These are phyloP conservation scores for Loris lydekkerianus DNA, from an alignment of 2,797 vertebrate species.

Conservation along the genomic window DNA sequence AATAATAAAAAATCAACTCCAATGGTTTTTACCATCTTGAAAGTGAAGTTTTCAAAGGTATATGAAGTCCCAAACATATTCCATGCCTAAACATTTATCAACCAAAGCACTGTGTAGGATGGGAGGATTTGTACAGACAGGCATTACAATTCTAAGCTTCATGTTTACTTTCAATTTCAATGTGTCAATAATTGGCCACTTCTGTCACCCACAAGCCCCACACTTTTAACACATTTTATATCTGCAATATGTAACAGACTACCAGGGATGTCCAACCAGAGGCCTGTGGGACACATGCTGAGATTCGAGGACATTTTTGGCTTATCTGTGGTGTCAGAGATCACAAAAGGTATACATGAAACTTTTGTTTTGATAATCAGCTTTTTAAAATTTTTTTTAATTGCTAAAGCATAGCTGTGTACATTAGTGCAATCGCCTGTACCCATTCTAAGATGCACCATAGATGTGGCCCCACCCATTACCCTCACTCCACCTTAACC, in stretches of 20 bases:
- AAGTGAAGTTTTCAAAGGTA: constrained; percentile 8
- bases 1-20: neutral
- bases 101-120: neutral
- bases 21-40: neutral
- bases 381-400: too few species aligned
- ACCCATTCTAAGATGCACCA: too few species aligned
- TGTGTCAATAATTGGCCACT: neutral
- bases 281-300: too few species aligned
- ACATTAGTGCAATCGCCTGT: too few species aligned
- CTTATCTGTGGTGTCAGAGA: too few species aligned
- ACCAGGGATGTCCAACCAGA: too few species aligned
- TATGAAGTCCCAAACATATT: neutral
- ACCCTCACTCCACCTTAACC: too few species aligned
- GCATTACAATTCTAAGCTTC: neutral
- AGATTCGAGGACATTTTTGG: too few species aligned
- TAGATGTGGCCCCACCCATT: too few species aligned
- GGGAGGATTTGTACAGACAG: neutral
- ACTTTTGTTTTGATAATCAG: too few species aligned
- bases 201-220: neutral
- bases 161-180: neutral
- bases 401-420: too few species aligned
- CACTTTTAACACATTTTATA: neutral
- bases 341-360: too few species aligned
- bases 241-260: neutral
- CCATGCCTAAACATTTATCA: neutral